Evolutionary conservation across 2,888 invertebrate species (phyloP).

Genomic region (Parnassius glacialis): DNA sequence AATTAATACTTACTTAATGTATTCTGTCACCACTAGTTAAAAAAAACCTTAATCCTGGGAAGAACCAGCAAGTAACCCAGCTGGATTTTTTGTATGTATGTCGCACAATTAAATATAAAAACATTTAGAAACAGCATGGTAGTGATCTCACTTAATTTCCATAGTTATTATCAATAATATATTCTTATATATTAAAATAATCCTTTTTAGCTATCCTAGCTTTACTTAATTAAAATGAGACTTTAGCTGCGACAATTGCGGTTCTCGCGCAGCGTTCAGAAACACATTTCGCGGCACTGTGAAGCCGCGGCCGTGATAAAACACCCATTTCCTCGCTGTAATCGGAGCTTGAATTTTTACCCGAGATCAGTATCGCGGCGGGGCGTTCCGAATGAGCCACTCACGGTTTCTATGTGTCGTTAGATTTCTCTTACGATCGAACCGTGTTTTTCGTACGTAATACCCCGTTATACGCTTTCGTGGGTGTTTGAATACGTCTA

Average conservation of each 20-base stretch:
- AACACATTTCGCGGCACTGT: slow-evolving; percentile 38
- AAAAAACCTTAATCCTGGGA: no score
- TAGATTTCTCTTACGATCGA: slow-evolving; percentile 32
- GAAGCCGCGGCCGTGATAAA: slow-evolving; percentile 56
- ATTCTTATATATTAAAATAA: no score
- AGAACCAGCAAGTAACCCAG: no score
- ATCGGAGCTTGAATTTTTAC: slow-evolving; percentile 65
- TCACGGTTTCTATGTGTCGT: slow-evolving; percentile 36
- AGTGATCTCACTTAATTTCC: no score
- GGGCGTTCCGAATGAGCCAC: slow-evolving; percentile 33
- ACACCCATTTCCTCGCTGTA: slow-evolving; percentile 64
- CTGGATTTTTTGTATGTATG: no score
- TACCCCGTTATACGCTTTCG: slow-evolving; percentile 12
- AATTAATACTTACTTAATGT: no score
- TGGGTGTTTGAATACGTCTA: slow-evolving; percentile 5
- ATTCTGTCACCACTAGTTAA: no score
- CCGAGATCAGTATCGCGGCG: slow-evolving; percentile 44
- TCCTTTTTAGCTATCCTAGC: no score
- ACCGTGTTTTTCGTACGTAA: slow-evolving; percentile 7
- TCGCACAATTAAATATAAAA: no score
- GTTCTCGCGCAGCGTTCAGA: slow-evolving; percentile 12
- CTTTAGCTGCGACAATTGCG: neutral
- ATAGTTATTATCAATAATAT: no score
- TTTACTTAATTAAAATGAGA: no score
- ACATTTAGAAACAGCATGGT: no score